Percentiles rank a stretch among this genome's conserved stretches.
Conservation (phyloP, 2,113 vertebrate species). For the Poecile atricapillus region DNA sequence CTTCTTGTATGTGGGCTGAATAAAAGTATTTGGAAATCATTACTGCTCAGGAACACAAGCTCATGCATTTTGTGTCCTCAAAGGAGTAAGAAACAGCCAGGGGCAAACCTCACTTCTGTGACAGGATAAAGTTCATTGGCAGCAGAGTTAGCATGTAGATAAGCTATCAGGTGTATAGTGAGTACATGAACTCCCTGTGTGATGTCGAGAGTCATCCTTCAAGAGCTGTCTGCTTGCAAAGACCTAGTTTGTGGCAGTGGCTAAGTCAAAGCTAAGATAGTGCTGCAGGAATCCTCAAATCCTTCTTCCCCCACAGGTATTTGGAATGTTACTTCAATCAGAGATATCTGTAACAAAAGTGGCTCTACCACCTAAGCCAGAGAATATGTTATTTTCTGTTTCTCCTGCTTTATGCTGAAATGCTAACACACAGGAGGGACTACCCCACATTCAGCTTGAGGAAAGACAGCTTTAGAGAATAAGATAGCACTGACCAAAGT, state of each 20-base stretch:
- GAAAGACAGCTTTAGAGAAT: background rate
- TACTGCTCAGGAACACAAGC: background rate
- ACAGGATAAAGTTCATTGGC: background rate
- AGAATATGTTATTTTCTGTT: background rate
- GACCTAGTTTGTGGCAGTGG: background rate
- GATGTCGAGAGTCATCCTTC: background rate
- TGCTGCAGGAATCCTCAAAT: background rate
- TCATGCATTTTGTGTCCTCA: background rate
- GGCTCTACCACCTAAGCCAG: background rate
- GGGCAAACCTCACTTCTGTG: background rate
- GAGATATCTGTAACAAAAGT: background rate
- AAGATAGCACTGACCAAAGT: background rate
- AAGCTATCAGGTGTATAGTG: background rate
- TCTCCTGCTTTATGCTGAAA: background rate
- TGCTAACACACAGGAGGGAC: background rate
- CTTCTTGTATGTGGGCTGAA: background rate
- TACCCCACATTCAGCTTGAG: background rate
- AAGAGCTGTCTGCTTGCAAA: background rate
- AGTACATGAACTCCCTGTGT: background rate
- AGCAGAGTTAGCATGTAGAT: background rate
- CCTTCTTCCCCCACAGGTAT: background rate
- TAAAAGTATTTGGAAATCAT: constrained; percentile 10
- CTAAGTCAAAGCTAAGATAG: background rate
- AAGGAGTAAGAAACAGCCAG: background rate
- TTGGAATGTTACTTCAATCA: background rate